A percentile compares a stretch with the other conserved stretches of the same genome.
These are phyloP conservation scores for Carapus acus DNA, from an alignment of 2,797 vertebrate species.

Conservation along the genomic window DNA sequence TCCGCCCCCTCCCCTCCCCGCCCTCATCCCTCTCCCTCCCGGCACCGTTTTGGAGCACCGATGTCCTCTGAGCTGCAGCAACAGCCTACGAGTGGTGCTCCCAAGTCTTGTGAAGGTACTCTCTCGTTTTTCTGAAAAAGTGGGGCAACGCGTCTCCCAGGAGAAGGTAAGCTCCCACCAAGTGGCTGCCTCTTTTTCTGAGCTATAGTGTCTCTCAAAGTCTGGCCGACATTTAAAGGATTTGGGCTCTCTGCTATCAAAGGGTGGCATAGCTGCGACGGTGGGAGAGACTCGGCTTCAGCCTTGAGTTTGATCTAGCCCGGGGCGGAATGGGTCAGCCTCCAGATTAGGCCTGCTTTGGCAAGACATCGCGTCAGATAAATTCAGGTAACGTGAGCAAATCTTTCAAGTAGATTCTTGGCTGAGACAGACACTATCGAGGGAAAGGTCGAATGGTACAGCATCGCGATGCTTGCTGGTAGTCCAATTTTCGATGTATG, in stretches of 20 bases:
- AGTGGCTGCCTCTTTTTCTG: constrained; percentile 48
- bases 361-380: constrained; percentile 48
- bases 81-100: constrained; percentile 44
- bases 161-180: constrained; percentile 55
- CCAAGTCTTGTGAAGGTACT: constrained; percentile 43
- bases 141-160: constrained; percentile 54
- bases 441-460: constrained; percentile 45
- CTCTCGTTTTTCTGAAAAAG: constrained; percentile 41
- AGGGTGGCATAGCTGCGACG: constrained; percentile 49
- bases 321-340: constrained; percentile 48
- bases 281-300: constrained; percentile 51
- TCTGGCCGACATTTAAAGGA: constrained; percentile 59
- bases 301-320: constrained; percentile 56
- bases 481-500: constrained; percentile 10
- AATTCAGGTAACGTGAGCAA: constrained; percentile 56
- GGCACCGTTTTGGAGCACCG: constrained; percentile 50
- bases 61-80: constrained; percentile 56
- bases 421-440: constrained; percentile 47
- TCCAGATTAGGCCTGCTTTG: constrained; percentile 55
- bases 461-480: constrained; percentile 45
- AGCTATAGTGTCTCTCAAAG: constrained; percentile 59
- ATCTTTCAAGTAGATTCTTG: constrained; percentile 48
- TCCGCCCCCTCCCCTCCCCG: no score
- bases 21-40: no score
- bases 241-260: constrained; percentile 58